Conservation (phyloP, 1,140 invertebrate species). For the Dendroctonus ponderosae region DNA sequence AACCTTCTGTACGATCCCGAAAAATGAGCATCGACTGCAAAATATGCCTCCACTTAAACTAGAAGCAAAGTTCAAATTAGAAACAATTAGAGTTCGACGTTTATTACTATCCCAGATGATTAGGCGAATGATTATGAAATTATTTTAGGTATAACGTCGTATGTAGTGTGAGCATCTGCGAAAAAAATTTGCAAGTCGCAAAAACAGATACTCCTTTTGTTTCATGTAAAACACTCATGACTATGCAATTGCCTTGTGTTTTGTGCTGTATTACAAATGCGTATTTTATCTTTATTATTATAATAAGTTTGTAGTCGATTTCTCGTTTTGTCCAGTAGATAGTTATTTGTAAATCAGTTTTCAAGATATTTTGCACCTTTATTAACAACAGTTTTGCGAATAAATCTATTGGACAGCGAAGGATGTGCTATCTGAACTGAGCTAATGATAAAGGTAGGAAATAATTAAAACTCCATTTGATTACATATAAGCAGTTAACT, state of each 20-base stretch:
- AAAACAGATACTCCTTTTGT: constrained; percentile 56
- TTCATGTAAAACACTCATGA: constrained; percentile 57
- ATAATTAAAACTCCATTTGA: too few relatives aligned
- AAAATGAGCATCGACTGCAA: constrained; percentile 49
- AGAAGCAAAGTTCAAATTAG: constrained; percentile 50
- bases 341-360: too few relatives aligned
- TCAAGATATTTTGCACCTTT: too few relatives aligned
- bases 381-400: too few relatives aligned
- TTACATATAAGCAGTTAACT: too few relatives aligned
- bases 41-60: constrained; percentile 51
- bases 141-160: constrained; percentile 60
- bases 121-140: constrained; percentile 14
- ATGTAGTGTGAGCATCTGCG: constrained; percentile 57
- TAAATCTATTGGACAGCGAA: too few relatives aligned
- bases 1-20: constrained; percentile 52
- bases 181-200: constrained; percentile 59
- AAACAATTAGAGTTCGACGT: constrained; percentile 55
- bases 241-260: constrained; percentile 57
- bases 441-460: too few relatives aligned
- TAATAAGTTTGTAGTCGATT: not conserved
- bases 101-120: constrained; percentile 41
- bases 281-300: constrained; percentile 1
- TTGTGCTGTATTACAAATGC: constrained; percentile 59
- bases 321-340: not conserved
- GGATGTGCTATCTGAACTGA: too few relatives aligned